Base-by-base conservation (phyloP, 2,888 invertebrate genomes). In the Hypomecis punctinalis region DNA sequence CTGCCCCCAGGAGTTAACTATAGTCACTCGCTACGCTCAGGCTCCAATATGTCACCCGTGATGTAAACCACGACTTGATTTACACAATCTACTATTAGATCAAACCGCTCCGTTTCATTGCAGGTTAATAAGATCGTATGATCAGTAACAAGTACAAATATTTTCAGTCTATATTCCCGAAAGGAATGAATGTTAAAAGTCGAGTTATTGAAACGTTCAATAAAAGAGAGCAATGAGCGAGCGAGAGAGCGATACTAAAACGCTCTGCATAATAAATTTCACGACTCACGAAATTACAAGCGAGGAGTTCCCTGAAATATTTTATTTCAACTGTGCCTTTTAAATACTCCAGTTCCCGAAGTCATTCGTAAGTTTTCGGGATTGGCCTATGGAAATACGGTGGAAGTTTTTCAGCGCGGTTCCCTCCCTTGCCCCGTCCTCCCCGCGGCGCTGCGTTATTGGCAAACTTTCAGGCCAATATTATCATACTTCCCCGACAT, bases 401-500 rank as follows among this genome's bases (percentile, higher is more conserved):
- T 60, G 56, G 23, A 66, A 69, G 61, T 71, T 69, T 62, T 70
- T 62, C 60, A 55, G 45, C 49, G 63, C 43, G 56, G 58, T 48
- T 59, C 61, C 33, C 53, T 55, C 53, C 55, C 36, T 46, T 55
- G 37, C 54, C 61, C 45, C 55, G 58, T 37, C 57, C 45, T 53
- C 13, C 45, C 48, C 61, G 58, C 63, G 51, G 47, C 53, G 45
- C 68, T 66, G 67, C 67, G 70, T 80, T 82, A 83, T 83, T 83
- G 81, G 71, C 79, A 79, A 83, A 83, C 79, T 83, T 83, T 77
- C 68, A 65, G 56, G 59, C 53, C 74, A 76, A 77, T 81, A 82
- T 82, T 78, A 80, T 74, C 80, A 80, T 80, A 78, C 73, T 58
- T 63, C 53, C 13, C 60, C 68, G 66, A 70, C 68, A 66, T 65